Evolutionary conservation across 2,888 invertebrate genomes (phyloP).

Genomic region (Copidosoma aretas): DNA sequence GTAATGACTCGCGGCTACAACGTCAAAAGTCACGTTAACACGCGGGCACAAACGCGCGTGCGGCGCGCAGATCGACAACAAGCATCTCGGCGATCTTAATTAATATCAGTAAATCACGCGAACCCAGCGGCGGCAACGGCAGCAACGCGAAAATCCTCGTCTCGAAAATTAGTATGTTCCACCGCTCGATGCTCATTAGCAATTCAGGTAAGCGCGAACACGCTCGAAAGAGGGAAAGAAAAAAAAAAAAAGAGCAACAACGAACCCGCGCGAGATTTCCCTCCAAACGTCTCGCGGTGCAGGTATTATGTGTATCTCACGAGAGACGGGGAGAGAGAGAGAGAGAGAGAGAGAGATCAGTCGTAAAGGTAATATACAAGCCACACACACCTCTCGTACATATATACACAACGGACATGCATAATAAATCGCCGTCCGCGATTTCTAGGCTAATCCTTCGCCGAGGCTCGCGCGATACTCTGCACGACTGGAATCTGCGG

Average conservation of each 20-base stretch:
- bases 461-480: conserved; percentile 13
- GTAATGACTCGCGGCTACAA: no score
- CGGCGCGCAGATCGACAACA: no score
- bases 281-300: no score
- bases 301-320: no score
- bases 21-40: no score
- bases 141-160: background rate
- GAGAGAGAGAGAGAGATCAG: no score
- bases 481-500: conserved; percentile 16
- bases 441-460: conserved; percentile 25
- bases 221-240: background rate
- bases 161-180: background rate
- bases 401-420: conserved; percentile 3
- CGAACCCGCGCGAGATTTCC: no score
- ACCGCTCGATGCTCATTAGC: background rate
- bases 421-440: background rate
- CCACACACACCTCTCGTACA: background rate
- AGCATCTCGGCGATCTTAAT: background rate
- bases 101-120: background rate
- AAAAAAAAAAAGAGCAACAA: background rate
- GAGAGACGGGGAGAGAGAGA: no score
- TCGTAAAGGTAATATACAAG: background rate
- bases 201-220: background rate
- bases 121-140: background rate
- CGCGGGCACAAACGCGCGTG: no score